Base-by-base conservation (phyloP, 2,113 vertebrate genomes). In the Hemiprocne comata region DNA sequence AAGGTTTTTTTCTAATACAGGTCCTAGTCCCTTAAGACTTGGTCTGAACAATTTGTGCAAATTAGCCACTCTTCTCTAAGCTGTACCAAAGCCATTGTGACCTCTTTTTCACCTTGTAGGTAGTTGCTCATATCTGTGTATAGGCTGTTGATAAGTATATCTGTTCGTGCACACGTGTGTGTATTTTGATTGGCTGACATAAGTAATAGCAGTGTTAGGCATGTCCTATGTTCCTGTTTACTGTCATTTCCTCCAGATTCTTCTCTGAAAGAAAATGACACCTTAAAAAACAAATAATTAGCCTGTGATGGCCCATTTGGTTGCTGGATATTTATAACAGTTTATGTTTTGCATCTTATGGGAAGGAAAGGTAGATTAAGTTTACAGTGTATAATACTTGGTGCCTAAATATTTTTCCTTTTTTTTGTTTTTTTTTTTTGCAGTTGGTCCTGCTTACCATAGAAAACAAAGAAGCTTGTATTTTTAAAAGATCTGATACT, bases 121-220 rank as follows among this genome's bases (percentile, higher is more conserved):
- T 50, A 11, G n/a, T 50, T 72, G 25, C 19, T 62, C 4, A 0
- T 34, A 6, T 42, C 19, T 77, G 17, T 51, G 6, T 65, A 6
- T 53, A 17, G n/a, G 3, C 15, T 42, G 38, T 61, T 74, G 38
- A 5, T 66, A 24, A 26, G 21, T 18, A 0, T 85, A 10, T 51
- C 10, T 69, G 13, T 42, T 6, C 48, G 21, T 10, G 2, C 24
- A 11, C 1, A 1, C 4, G 19, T 5, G 2, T 20, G 10, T 60
- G 3, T 46, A 10, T 36, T 42, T 58, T 24, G 42, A 40, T 17
- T 20, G 29, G 20, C 71, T 46, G 54, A 0, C 11, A 2, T 74
- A 48, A 65, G 46, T 26, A n/a, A 23, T n/a, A 31, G 9, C 7
- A 17, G 11, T 61, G 12, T 36, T 48, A 34, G 29, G 21, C 36